These are phyloP conservation scores for Cisticola juncidis DNA, from an alignment of 2,113 vertebrate species.

Conservation along the genomic window DNA sequence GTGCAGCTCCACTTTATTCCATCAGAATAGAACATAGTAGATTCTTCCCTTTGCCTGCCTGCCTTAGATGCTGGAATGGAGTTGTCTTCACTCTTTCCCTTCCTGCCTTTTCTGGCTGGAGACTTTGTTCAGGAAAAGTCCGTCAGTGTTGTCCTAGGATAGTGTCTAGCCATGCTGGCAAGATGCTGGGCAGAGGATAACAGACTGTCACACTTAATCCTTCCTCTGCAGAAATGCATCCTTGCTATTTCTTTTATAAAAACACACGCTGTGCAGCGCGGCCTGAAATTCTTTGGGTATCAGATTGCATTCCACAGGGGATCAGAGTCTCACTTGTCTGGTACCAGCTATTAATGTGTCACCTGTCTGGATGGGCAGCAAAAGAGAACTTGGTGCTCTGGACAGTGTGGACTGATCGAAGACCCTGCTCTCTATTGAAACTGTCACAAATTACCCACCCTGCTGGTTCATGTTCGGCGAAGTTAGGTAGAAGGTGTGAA, in stretches of 20 bases:
- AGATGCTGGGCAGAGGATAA: neutral
- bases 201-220: neutral
- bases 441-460: neutral
- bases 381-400: neutral
- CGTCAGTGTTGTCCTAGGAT: neutral
- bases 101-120: neutral
- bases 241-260: neutral
- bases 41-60: neutral
- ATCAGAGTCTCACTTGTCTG: neutral
- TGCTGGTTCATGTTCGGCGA: neutral
- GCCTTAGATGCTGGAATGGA: neutral
- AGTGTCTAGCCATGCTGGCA: neutral
- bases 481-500: neutral
- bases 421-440: neutral
- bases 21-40: neutral
- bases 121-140: neutral
- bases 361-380: neutral
- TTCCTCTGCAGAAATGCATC: neutral
- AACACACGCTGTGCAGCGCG: accelerated
- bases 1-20: neutral
- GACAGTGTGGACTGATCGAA: neutral
- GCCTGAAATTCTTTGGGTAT: neutral
- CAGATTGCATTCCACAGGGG: neutral
- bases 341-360: neutral
- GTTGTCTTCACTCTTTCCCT: neutral